A percentile compares a stretch with the other conserved stretches of the same genome.
These are phyloP conservation scores for Xiphophorus couchianus DNA, from an alignment of 2,113 vertebrate species.

Conservation along the genomic window DNA sequence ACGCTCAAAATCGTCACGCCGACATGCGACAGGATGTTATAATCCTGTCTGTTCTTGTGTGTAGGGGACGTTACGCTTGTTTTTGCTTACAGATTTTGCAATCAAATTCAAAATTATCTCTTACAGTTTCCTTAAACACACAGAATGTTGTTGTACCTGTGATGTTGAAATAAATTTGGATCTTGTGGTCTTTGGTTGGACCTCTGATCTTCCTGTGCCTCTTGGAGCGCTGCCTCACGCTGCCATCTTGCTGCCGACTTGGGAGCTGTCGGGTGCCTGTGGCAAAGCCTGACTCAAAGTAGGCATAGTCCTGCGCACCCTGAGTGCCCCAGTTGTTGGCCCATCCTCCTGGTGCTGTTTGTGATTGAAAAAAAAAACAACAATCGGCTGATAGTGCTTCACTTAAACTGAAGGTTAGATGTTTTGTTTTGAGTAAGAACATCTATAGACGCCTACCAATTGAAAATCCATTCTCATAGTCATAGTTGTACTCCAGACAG, in stretches of 20 bases:
- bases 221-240: conserved; percentile 78
- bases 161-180: conserved; percentile 97
- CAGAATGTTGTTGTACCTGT: conserved; percentile 81
- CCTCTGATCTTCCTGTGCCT: conserved; percentile 82
- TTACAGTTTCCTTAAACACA: neutral
- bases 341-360: conserved; percentile 91
- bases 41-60: too few relatives aligned
- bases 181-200: conserved; percentile 90
- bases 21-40: too few relatives aligned
- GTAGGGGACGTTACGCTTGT: too few relatives aligned
- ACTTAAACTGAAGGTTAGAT: neutral
- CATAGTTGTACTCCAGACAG: conserved; percentile 97
- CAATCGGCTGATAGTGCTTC: neutral
- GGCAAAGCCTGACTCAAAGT: conserved; percentile 87
- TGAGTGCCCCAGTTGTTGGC: conserved; percentile 77
- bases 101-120: too few relatives aligned
- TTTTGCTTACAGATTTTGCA: neutral
- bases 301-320: conserved; percentile 90
- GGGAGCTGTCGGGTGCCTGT: conserved; percentile 70
- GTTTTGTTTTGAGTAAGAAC: neutral
- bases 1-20: neutral
- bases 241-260: conserved; percentile 55
- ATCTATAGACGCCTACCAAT: conserved; percentile 82
- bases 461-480: conserved; percentile 97
- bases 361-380: conserved; percentile 14